These are phyloP conservation scores for Oophaga pumilio DNA, from an alignment of 2,113 vertebrate genomes.

Conservation along the genomic window DNA sequence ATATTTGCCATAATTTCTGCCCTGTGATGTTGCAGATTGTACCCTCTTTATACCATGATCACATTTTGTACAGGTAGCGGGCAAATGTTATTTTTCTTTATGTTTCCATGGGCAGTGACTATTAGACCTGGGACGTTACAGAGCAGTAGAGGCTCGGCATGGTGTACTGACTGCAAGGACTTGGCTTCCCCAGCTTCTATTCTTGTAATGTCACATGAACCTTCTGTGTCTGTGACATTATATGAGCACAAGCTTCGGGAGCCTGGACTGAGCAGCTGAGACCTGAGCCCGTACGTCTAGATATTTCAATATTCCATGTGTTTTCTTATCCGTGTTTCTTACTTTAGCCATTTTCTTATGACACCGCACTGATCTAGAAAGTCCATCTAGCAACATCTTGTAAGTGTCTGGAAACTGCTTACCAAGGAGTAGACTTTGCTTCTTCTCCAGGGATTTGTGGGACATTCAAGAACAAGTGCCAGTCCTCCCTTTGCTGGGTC, in stretches of 20 bases:
- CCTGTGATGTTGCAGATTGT: too few species aligned
- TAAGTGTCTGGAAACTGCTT: not conserved
- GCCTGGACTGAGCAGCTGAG: not conserved
- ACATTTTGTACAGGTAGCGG: too few species aligned
- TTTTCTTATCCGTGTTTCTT: not conserved
- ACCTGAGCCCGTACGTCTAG: not conserved
- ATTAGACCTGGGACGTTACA: too few species aligned
- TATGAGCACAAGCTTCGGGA: not conserved
- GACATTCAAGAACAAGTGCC: not conserved
- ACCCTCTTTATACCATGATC: too few species aligned
- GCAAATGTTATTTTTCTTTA: too few species aligned
- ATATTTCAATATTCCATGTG: not conserved
- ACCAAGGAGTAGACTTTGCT: not conserved
- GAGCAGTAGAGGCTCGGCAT: not conserved
- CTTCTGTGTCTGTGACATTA: not conserved
- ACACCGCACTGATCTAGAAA: not conserved
- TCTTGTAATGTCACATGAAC: slow-evolving; percentile 17
- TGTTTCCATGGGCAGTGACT: not conserved
- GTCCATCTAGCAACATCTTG: not conserved
- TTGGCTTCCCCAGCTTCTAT: slow-evolving; percentile 1
- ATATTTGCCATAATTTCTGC: too few species aligned
- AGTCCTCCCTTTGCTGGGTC: not conserved
- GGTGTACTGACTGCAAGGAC: not conserved
- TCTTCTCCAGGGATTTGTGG: not conserved
- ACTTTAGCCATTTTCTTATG: not conserved